phyloP scores from a whole-genome alignment of 2,888 invertebrate species.

The Campoletis raptor region DNA sequence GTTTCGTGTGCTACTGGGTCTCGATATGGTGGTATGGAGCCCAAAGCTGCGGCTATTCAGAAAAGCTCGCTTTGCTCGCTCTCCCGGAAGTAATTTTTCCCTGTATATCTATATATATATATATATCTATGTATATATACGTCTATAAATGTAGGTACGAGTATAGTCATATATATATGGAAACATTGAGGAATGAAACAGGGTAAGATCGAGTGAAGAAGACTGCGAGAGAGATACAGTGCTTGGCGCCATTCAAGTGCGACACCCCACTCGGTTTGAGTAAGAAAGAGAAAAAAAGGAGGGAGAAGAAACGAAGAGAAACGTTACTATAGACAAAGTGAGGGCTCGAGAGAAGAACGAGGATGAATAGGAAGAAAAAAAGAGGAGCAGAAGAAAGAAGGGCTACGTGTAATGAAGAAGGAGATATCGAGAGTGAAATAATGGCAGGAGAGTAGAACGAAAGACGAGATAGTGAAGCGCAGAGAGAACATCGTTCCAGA shows the following conservation, averaged over 20 bases:
- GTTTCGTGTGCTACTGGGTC: slow-evolving; percentile 41
- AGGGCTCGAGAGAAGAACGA: slow-evolving; percentile 14
- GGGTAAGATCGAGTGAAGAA: slow-evolving; percentile 43
- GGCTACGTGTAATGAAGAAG: slow-evolving; percentile 58
- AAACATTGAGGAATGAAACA: slow-evolving; percentile 11
- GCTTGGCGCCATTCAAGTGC: slow-evolving; percentile 41
- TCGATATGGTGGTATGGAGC: slow-evolving; percentile 45
- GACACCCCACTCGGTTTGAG: slow-evolving; percentile 24
- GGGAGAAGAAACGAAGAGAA: slow-evolving; percentile 27
- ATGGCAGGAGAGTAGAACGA: slow-evolving; percentile 31
- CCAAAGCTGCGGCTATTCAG: slow-evolving; percentile 44
- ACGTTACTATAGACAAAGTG: slow-evolving; percentile 38
- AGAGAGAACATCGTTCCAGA: slow-evolving; percentile 24
- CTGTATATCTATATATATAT: slow-evolving; percentile 1
- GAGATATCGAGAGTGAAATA: slow-evolving; percentile 44
- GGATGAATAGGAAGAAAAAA: slow-evolving; percentile 14
- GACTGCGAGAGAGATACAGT: slow-evolving; percentile 53
- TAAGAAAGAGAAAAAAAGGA: slow-evolving; percentile 17
- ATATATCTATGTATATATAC: slow-evolving; percentile 19
- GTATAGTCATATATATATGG: slow-evolving; percentile 5
- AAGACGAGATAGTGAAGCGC: slow-evolving; percentile 42
- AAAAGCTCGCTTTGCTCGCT: slow-evolving; percentile 63
- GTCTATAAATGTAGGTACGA: slow-evolving; percentile 5
- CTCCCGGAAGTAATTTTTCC: slow-evolving; percentile 60
- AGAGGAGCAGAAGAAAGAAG: slow-evolving; percentile 24